Evolutionary conservation across 2,888 invertebrate species (phyloP), one percentile per base, ranked within the genome.

Genomic region (Augochlorella aurata): DNA sequence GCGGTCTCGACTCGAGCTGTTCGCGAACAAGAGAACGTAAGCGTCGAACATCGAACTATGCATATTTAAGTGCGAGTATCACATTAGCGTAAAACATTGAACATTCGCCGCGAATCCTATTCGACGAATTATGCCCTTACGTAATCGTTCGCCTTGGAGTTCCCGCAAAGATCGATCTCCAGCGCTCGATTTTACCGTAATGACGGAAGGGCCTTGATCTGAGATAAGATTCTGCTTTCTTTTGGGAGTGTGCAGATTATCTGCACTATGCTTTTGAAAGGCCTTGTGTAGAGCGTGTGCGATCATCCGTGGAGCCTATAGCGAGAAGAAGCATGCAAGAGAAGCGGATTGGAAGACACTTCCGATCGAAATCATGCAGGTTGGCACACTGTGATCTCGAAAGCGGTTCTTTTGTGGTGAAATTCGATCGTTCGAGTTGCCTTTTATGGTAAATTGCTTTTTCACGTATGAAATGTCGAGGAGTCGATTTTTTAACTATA

Each of bases 261-360:
- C 14, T 58, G 21, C 14, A 7, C 24, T 58, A 58, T 58, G 24
- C 7, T 58, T 24, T 24, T 7, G 14, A 14, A 14, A 14, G 58
- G 7, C 21, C 24, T 14, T 58, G 14, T 0, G 24, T 12, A 0
- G 24, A 58, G 24, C 14, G 24, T 24, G 14, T 0, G 24, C 14
- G 58, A 5, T 5, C 12, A 58, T 24, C 58, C 24, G 21, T 14
- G 58, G 58, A 7, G 58, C 58, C 58, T 58, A 24, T 24, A 58
- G 58, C 58, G 54, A 24, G 45, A 21, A n/a, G 12, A 47, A 8
- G 9, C 77, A 71, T 77, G 82, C 82, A 24, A 24, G 65, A 12
- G 29, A 74, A 74, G 50, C 71, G n/a, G 18, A 1, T 2, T 44
- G 52, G 52, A 75, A 75, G 81, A 82, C 63, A 75, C 81, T 75